A percentile compares a stretch with the other conserved stretches of the same genome.
phyloP scores from a whole-genome alignment of 2,888 invertebrate genomes.

The Dromius quadrimaculatus region DNA sequence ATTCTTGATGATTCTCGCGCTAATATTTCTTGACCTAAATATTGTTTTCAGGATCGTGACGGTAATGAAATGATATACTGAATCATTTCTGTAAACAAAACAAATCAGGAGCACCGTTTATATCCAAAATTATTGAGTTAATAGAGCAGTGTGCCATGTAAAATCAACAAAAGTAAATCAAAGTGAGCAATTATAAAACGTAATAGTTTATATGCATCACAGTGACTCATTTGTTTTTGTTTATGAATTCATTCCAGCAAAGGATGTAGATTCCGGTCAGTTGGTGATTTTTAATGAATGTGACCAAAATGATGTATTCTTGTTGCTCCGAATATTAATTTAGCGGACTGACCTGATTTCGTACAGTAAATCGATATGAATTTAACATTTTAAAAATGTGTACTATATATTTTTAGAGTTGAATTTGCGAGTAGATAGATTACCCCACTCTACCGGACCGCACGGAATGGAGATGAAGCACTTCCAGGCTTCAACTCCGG shows the following conservation, averaged over 20 bases:
- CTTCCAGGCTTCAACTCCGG: constrained; percentile 27
- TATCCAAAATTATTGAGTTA: constrained; percentile 39
- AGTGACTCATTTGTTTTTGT: constrained; percentile 21
- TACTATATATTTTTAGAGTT: too few species aligned
- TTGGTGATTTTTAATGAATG: constrained; percentile 26
- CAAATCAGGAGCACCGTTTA: too few species aligned
- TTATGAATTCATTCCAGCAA: constrained; percentile 1
- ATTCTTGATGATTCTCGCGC: too few species aligned
- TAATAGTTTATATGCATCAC: constrained; percentile 15
- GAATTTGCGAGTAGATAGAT: constrained; percentile 24
- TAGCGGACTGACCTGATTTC: too few species aligned
- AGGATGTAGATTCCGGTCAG: background rate
- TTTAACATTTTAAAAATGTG: too few species aligned
- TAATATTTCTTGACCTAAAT: too few species aligned
- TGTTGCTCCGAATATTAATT: too few species aligned
- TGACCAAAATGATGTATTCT: background rate
- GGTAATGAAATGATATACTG: too few species aligned
- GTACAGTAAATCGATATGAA: too few species aligned
- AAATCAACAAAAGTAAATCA: constrained; percentile 41
- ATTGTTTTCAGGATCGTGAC: too few species aligned
- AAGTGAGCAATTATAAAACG: constrained; percentile 31
- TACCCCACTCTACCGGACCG: constrained; percentile 17
- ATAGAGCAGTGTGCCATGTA: constrained; percentile 29
- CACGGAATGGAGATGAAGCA: constrained; percentile 47
- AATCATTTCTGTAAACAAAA: too few species aligned